Percentiles rank a stretch among this genome's conserved stretches.
Conservation (phyloP, 2,113 vertebrate genomes). For the Mystacornis crossleyi region DNA sequence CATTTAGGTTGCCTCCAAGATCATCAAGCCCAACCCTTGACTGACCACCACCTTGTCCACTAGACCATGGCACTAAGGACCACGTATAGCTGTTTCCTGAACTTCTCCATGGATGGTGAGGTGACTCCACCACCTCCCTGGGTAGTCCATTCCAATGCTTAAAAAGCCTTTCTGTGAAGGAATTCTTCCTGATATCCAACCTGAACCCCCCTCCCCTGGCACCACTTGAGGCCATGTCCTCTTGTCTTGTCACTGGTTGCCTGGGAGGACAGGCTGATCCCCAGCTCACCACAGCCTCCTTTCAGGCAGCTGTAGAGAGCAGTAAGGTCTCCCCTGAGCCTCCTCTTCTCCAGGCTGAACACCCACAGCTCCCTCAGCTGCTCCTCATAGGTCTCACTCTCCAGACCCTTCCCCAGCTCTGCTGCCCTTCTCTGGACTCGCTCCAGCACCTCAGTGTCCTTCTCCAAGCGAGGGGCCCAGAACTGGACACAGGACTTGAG, state of each 20-base stretch:
- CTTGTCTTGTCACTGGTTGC: background rate
- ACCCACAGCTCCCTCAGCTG: background rate
- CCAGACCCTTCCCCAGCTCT: background rate
- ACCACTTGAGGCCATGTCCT: background rate
- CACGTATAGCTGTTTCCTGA: background rate
- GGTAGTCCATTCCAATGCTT: background rate
- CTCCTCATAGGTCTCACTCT: fast-evolving
- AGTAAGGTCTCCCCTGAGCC: background rate
- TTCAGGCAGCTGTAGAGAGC: fast-evolving
- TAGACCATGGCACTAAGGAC: background rate
- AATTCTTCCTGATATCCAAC: background rate
- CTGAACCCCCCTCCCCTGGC: fast-evolving
- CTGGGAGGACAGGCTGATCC: background rate
- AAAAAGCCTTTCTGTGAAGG: background rate
- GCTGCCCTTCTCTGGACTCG: fast-evolving
- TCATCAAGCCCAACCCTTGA: background rate
- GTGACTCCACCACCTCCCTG: no score
- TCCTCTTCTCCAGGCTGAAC: background rate
- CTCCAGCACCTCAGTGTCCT: background rate
- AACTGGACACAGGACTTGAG: background rate
- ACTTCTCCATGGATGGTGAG: background rate
- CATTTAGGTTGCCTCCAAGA: background rate
- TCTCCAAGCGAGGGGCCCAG: background rate
- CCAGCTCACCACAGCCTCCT: background rate
- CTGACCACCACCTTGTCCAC: background rate